phyloP scores from a whole-genome alignment of 1,140 invertebrate species.

The Brachionus plicatilis region DNA sequence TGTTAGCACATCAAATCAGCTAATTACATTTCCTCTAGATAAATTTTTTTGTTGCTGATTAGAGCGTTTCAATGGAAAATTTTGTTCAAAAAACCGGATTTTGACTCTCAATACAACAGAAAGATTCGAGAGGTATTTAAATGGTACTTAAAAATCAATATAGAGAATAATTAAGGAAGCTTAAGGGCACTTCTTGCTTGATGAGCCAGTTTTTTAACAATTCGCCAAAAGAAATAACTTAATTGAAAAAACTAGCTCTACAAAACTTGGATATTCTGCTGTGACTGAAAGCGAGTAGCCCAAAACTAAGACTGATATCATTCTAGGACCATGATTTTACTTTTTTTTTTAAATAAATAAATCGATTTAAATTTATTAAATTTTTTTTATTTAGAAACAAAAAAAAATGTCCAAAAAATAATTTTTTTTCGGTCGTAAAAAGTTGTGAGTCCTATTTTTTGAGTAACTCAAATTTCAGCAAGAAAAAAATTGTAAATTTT shows the following conservation, averaged over 20 bases:
- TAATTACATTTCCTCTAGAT: slow-evolving; percentile 21
- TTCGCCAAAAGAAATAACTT: neutral
- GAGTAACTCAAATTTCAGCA: no score
- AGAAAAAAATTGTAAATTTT: no score
- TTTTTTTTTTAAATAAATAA: neutral
- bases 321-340: neutral
- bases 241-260: neutral
- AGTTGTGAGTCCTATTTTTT: no score
- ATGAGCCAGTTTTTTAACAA: neutral
- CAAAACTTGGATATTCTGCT: neutral
- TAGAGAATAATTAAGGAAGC: slow-evolving; percentile 29
- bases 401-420: no score
- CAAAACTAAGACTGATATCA: neutral
- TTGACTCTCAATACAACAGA: neutral
- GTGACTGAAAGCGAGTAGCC: neutral
- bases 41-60: neutral
- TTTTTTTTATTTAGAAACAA: neutral
- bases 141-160: slow-evolving; percentile 34
- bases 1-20: neutral
- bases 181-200: slow-evolving; percentile 7
- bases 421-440: no score
- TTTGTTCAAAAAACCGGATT: neutral
- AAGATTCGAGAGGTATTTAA: slow-evolving; percentile 17
- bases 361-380: neutral
- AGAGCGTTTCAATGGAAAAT: slow-evolving; percentile 5